Conservation (phyloP, 2,113 vertebrate species). For the Ailuropoda melanoleuca region DNA sequence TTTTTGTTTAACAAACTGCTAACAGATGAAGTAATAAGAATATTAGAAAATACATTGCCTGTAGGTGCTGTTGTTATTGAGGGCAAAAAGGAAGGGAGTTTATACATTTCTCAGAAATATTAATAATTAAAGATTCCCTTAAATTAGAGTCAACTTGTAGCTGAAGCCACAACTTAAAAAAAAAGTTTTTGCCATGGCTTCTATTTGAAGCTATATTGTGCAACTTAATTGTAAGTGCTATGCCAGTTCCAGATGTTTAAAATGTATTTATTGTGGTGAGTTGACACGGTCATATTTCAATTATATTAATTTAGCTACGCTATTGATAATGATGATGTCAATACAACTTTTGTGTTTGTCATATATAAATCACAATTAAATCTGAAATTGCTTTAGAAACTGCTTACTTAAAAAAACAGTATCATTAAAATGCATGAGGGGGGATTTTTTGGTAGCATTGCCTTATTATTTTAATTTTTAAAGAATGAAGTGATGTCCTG, state of each 20-base stretch:
- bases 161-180: conserved; percentile 21
- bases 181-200: not conserved
- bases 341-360: conserved; percentile 14
- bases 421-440: not conserved
- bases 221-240: not conserved
- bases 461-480: conserved; percentile 56
- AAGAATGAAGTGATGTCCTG: not conserved
- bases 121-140: conserved; percentile 67
- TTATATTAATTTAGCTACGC: conserved; percentile 60
- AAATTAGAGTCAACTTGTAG: conserved; percentile 60
- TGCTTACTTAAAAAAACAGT: not conserved
- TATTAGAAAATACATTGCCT: conserved; percentile 60
- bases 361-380: conserved; percentile 2
- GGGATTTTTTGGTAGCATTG: not conserved
- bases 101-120: conserved; percentile 69
- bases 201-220: not conserved
- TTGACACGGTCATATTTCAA: conserved; percentile 44
- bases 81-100: conserved; percentile 33
- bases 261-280: conserved; percentile 56
- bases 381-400: conserved; percentile 2
- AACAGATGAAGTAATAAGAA: conserved; percentile 60
- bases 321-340: conserved; percentile 50
- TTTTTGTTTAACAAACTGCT: conserved; percentile 40
- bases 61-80: conserved; percentile 8
- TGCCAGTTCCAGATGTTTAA: conserved; percentile 38